Percentiles rank a stretch among this genome's conserved stretches.
These are phyloP conservation scores for Oligia fasciuncula DNA, from an alignment of 2,888 invertebrate genomes.

Conservation along the genomic window DNA sequence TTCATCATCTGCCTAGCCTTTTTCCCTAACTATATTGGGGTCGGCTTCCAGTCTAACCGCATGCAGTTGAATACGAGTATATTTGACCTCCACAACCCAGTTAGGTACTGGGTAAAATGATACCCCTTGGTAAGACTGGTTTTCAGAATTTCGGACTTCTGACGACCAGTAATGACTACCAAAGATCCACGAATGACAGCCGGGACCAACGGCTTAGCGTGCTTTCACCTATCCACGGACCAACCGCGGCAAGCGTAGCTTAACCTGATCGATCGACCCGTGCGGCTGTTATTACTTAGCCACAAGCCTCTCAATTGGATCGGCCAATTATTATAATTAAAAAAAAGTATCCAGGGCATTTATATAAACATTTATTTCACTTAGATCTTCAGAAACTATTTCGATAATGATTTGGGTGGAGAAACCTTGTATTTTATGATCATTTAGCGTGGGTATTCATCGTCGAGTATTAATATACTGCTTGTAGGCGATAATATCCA, in stretches of 20 bases:
- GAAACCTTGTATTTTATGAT: not conserved
- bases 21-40: too few species aligned
- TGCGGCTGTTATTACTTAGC: not conserved
- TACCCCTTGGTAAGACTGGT: too few species aligned
- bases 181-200: too few species aligned
- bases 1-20: too few species aligned
- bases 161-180: too few species aligned
- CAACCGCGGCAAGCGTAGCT: not conserved
- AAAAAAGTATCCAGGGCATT: not conserved
- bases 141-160: too few species aligned
- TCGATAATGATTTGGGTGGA: not conserved
- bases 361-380: not conserved
- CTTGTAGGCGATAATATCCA: slow-evolving; percentile 27
- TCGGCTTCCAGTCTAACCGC: too few species aligned
- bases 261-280: not conserved
- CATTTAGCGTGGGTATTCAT: slow-evolving; percentile 14
- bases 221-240: not conserved
- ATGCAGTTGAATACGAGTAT: too few species aligned
- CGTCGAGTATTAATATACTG: not conserved
- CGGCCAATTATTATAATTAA: not conserved
- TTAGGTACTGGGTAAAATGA: too few species aligned
- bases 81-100: too few species aligned
- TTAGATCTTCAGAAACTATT: slow-evolving; percentile 14
- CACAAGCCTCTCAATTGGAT: not conserved
- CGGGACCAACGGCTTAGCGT: too few species aligned